Conservation (phyloP, 1,140 invertebrate species). For the Semibalanus balanoides region DNA sequence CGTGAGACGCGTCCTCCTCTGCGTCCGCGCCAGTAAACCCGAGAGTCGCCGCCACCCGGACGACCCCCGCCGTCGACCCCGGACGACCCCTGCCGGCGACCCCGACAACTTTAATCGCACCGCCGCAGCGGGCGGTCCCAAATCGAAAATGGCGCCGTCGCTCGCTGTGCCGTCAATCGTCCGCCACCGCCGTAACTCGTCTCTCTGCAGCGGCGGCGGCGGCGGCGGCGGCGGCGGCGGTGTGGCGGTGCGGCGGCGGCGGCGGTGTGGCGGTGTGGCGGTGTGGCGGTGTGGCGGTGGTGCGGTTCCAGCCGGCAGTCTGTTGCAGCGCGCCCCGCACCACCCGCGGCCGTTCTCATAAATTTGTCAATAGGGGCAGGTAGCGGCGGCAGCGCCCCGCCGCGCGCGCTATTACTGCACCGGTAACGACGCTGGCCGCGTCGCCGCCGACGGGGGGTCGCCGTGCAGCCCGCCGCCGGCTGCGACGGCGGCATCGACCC, state of each 20-base stretch:
- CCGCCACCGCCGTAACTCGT: not conserved
- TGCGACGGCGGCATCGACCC: not conserved
- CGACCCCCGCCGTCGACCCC: not conserved
- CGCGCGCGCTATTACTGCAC: not conserved
- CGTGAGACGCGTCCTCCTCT: no score
- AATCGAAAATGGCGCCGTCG: not conserved
- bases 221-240: no score
- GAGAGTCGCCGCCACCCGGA: not conserved
- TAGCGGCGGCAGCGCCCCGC: not conserved
- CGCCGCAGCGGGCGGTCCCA: not conserved
- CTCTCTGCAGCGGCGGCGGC: no score
- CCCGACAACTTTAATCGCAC: not conserved
- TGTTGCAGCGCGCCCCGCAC: not conserved
- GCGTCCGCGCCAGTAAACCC: no score
- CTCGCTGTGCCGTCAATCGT: not conserved
- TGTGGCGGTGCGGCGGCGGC: no score
- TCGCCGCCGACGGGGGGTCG: no score
- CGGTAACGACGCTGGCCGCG: not conserved
- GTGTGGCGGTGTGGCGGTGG: no score
- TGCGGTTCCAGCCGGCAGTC: no score
- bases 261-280: no score
- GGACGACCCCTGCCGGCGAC: no score
- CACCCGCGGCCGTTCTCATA: not conserved
- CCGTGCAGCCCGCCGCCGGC: not conserved
- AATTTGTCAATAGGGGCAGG: slow-evolving; percentile 1